phyloP scores from a whole-genome alignment of 2,888 invertebrate species.

The Metallyticus violacea region DNA sequence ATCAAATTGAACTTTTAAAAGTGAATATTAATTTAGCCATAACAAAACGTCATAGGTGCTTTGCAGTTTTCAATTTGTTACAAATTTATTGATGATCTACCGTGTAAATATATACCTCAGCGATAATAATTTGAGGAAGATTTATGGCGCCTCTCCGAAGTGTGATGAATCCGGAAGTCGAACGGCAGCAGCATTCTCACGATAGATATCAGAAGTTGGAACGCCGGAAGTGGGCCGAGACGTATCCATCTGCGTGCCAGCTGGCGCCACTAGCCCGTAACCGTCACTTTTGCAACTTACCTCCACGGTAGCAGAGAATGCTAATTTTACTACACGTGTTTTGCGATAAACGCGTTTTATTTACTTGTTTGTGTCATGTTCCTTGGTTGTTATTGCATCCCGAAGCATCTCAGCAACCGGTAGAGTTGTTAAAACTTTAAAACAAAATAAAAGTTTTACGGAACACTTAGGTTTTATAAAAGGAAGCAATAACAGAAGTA shows the following conservation, averaged over 20 bases:
- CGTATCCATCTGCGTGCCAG: neutral
- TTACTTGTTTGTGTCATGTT: neutral
- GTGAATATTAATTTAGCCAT: too few species aligned
- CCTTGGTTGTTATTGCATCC: neutral
- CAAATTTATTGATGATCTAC: too few species aligned
- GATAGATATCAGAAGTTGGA: neutral
- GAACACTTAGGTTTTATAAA: too few species aligned
- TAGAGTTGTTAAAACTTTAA: neutral
- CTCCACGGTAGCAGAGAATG: neutral
- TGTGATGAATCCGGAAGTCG: neutral
- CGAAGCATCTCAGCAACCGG: neutral
- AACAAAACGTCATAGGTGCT: too few species aligned
- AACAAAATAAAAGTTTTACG: neutral
- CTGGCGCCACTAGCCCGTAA: neutral
- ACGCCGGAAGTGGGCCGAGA: neutral
- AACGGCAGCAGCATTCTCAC: neutral
- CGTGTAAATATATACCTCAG: too few species aligned
- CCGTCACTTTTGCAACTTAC: neutral
- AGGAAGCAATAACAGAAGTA: too few species aligned
- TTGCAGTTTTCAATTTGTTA: too few species aligned
- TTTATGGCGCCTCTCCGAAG: neutral
- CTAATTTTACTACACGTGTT: neutral
- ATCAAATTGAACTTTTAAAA: too few species aligned
- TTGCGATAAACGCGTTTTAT: neutral
- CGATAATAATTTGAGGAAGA: neutral